Evolutionary conservation across 2,113 vertebrate genomes (phyloP), one percentile per base, ranked within the genome.

Genomic region (Excalfactoria chinensis): DNA sequence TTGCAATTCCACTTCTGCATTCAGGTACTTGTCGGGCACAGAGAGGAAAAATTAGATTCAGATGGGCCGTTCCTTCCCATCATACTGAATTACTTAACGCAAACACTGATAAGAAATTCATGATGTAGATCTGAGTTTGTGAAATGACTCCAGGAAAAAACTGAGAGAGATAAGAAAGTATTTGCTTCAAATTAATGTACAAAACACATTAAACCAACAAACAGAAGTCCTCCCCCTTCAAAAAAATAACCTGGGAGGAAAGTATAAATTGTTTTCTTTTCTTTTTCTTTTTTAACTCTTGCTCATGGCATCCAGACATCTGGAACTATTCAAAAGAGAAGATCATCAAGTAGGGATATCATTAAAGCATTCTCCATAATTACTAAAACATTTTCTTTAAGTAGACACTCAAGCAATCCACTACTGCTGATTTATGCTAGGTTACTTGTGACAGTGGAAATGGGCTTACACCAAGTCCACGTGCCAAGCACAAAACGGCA

Each of bases 321-420:
- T 97, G 97, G 95, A 97, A 97, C 41, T 70, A 96, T 89, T 97
- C 92, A 96, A 88, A 89, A 93, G 37, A 78, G 93, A 93, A 71
- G 95, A 97, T 83, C 86, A 95, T 95, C 95, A 92, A 88, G 86
- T 90, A 86, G 90, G 89, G 86, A 89, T 96, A 94, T 93, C 94
- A 97, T 96, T 96, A 96, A 95, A 95, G 82, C 76, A 84, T 95
- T 95, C 84, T 55, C 76, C 77, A 41, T 67, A 88, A 89, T 87
- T 96, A 76, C 81, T 95, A 67, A 94, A 95, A 94, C 90, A 94
- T 97, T 97, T 95, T 75, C 88, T 96, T 97, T 96, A 93, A 95
- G 94, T 2, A 90, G 93, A 73, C 73, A 76, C 78, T 97, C 80
- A 84, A 88, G 90, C 71, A 90, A 95, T 93, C 84, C 92, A 92